A percentile compares a stretch with the other conserved stretches of the same genome.
Evolutionary conservation across 2,797 vertebrate species (phyloP).

Genomic region (Falco novaeseelandiae): DNA sequence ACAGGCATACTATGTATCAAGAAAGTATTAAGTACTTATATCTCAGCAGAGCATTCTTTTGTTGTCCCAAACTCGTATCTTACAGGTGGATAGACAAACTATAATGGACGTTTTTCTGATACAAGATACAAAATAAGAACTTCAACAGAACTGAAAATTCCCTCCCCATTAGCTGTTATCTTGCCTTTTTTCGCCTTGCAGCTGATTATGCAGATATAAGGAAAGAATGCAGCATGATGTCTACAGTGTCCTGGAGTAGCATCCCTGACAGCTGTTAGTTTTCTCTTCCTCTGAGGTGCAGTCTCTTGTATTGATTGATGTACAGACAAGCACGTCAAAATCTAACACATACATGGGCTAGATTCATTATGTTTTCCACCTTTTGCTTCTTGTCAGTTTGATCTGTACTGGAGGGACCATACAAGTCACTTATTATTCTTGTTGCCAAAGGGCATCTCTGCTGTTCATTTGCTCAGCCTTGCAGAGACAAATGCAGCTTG

Average conservation of each 20-base stretch:
- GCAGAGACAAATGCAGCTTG: not conserved
- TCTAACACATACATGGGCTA: not conserved
- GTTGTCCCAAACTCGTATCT: not conserved
- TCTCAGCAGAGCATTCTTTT: not conserved
- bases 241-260: not conserved
- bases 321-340: conserved; percentile 11
- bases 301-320: not conserved
- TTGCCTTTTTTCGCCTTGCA: not conserved
- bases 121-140: not conserved
- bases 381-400: conserved; percentile 6
- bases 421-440: not conserved
- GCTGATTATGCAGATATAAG: not conserved
- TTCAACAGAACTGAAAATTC: not conserved
- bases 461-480: not conserved
- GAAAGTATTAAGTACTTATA: not conserved
- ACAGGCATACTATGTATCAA: not conserved
- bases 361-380: not conserved
- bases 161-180: not conserved
- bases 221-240: not conserved
- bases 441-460: not conserved
- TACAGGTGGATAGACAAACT: not conserved
- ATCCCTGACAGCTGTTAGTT: not conserved
- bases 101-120: not conserved
- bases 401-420: not conserved
- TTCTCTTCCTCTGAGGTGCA: not conserved